A percentile compares a stretch with the other conserved stretches of the same genome.
phyloP scores from a whole-genome alignment of 2,797 vertebrate genomes.

The Holocentrus rufus region DNA sequence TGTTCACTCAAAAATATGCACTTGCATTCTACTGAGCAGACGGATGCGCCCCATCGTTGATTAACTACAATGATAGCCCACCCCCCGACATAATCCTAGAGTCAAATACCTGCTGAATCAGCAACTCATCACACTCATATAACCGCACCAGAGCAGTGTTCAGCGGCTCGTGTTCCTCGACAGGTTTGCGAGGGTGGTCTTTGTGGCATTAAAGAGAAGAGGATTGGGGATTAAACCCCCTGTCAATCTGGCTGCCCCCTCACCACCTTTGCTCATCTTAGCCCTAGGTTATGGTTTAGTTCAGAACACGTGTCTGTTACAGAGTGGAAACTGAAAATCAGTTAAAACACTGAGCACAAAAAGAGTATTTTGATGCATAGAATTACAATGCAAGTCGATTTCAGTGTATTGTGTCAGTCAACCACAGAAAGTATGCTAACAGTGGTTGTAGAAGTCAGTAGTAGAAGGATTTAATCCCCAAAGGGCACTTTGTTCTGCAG shows the following conservation, averaged over 20 bases:
- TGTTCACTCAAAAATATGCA: background rate
- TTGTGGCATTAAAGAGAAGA: conserved; percentile 30
- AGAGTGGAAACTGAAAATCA: background rate
- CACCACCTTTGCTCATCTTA: background rate
- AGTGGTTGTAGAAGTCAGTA: background rate
- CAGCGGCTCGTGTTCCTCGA: background rate
- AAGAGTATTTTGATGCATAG: conserved; percentile 39
- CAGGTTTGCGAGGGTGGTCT: conserved; percentile 19
- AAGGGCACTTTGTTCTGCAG: no score
- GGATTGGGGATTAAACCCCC: conserved; percentile 5
- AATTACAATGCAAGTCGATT: conserved; percentile 33
- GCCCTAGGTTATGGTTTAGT: background rate
- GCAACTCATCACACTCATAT: conserved; percentile 2
- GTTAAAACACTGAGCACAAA: no score
- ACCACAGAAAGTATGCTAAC: conserved; percentile 11
- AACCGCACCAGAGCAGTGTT: background rate
- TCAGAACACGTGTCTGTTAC: conserved; percentile 26
- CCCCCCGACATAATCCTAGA: conserved; percentile 13
- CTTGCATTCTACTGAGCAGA: conserved; percentile 4
- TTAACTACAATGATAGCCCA: conserved; percentile 6
- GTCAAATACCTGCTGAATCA: conserved; percentile 21
- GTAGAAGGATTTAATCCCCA: no score
- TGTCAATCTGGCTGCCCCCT: conserved; percentile 11
- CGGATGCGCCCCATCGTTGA: background rate
- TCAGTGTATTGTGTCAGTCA: conserved; percentile 20